Conservation (phyloP, 1,140 invertebrate species). For the Saccostrea glomerata region DNA sequence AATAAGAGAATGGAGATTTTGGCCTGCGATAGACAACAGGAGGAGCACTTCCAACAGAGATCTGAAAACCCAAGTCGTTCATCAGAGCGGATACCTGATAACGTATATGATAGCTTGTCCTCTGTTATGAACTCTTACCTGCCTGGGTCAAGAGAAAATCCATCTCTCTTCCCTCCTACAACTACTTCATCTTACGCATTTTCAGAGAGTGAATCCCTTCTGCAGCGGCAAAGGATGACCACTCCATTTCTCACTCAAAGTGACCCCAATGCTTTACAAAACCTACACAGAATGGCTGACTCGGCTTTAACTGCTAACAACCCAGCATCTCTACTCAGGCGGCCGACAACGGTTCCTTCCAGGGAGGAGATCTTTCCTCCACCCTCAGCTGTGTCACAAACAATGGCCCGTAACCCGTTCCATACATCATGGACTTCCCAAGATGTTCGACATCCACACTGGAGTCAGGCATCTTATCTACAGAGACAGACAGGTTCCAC, state of each 20-base stretch:
- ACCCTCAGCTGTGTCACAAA: slow-evolving; percentile 62
- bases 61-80: slow-evolving; percentile 58
- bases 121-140: slow-evolving; percentile 58
- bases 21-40: slow-evolving; percentile 64
- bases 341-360: slow-evolving; percentile 66
- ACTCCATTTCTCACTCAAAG: slow-evolving; percentile 69
- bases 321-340: slow-evolving; percentile 66
- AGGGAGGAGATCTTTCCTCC: slow-evolving; percentile 71
- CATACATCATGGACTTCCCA: slow-evolving; percentile 73
- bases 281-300: slow-evolving; percentile 67
- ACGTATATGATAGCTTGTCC: slow-evolving; percentile 55
- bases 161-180: slow-evolving; percentile 63
- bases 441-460: slow-evolving; percentile 71
- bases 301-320: slow-evolving; percentile 65
- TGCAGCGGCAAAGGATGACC: slow-evolving; percentile 71
- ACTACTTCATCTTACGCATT: slow-evolving; percentile 68
- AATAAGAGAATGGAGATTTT: slow-evolving; percentile 72
- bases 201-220: slow-evolving; percentile 70
- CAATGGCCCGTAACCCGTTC: slow-evolving; percentile 73
- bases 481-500: slow-evolving; percentile 65
- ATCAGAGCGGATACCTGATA: slow-evolving; percentile 63
- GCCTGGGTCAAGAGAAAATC: slow-evolving; percentile 59
- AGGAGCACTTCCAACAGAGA: slow-evolving; percentile 58
- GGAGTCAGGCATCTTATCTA: slow-evolving; percentile 72
- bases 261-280: slow-evolving; percentile 67